Percentiles rank a stretch among this genome's conserved stretches.
phyloP scores from a whole-genome alignment of 2,888 invertebrate species.

The Peribatodes rhomboidaria region DNA sequence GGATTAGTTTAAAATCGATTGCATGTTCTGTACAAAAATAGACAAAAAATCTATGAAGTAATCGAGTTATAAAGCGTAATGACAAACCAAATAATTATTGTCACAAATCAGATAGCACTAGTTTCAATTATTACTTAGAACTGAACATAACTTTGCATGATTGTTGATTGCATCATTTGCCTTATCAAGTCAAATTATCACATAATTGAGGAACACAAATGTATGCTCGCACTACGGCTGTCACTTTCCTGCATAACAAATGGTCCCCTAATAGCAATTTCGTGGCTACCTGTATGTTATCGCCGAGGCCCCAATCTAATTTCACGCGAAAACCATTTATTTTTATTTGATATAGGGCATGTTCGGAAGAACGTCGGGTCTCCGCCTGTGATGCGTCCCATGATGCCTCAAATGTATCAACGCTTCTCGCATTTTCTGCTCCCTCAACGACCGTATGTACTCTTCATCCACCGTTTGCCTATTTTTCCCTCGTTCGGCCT shows the following conservation, averaged over 20 bases:
- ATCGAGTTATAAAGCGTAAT: too few relatives aligned
- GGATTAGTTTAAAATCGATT: too few relatives aligned
- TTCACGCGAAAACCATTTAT: constrained; percentile 44
- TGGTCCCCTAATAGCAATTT: constrained; percentile 47
- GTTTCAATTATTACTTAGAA: background rate
- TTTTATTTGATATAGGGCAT: constrained; percentile 77
- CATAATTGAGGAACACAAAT: constrained; percentile 36
- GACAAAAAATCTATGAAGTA: too few relatives aligned
- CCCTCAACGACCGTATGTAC: constrained; percentile 73
- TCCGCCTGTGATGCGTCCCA: constrained; percentile 75
- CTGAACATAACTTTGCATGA: constrained; percentile 19
- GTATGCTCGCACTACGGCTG: constrained; percentile 39
- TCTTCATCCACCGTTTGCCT: constrained; percentile 72
- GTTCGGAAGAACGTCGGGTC: constrained; percentile 71
- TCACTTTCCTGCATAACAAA: constrained; percentile 43
- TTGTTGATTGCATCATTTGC: constrained; percentile 24
- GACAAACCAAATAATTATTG: background rate
- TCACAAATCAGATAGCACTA: background rate
- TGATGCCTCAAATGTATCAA: constrained; percentile 81
- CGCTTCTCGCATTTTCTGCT: constrained; percentile 78
- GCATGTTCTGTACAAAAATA: too few relatives aligned
- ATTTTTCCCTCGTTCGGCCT: constrained; percentile 62
- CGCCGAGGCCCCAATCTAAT: constrained; percentile 46
- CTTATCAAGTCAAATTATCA: constrained; percentile 41
- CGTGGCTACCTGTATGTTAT: constrained; percentile 37